Conservation (phyloP, 92 coral and sea anemone genomes). For the Galaxea fascicularis region DNA sequence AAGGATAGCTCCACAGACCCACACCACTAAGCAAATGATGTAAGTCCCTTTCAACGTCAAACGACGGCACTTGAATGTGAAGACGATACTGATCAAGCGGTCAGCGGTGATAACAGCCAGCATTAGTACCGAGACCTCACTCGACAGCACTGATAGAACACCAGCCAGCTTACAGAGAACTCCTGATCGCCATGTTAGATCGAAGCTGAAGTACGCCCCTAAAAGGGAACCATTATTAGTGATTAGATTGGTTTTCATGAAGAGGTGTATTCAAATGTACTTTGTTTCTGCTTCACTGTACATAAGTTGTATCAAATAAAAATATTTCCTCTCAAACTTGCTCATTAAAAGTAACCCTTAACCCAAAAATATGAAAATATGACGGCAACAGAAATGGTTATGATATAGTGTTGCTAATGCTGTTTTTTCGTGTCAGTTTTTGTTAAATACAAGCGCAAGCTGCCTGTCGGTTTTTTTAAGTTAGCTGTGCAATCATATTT, state of each 20-base stretch:
- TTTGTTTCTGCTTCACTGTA: too few relatives aligned
- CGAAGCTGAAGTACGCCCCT: slow-evolving; percentile 64
- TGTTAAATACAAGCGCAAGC: too few relatives aligned
- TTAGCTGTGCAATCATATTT: too few relatives aligned
- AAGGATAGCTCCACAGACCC: slow-evolving; percentile 48
- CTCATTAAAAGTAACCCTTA: too few relatives aligned
- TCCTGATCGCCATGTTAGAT: slow-evolving; percentile 68
- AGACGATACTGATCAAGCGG: slow-evolving; percentile 66
- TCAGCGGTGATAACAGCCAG: slow-evolving; percentile 71
- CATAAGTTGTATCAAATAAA: too few relatives aligned
- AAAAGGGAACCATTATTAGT: not conserved
- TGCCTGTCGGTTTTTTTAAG: too few relatives aligned
- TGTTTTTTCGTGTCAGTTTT: too few relatives aligned
- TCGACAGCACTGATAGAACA: slow-evolving; percentile 68
- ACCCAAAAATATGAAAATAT: too few relatives aligned
- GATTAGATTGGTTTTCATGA: not conserved
- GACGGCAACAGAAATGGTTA: too few relatives aligned
- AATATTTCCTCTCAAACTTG: too few relatives aligned
- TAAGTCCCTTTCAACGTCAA: slow-evolving; percentile 47
- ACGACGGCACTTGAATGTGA: slow-evolving; percentile 54
- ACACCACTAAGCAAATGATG: slow-evolving; percentile 37
- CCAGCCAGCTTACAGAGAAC: slow-evolving; percentile 71
- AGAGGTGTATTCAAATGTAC: not conserved
- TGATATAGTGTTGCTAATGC: too few relatives aligned
- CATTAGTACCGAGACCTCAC: slow-evolving; percentile 73